phyloP scores from a whole-genome alignment of 2,113 vertebrate genomes.

The Microtus richardsoni region DNA sequence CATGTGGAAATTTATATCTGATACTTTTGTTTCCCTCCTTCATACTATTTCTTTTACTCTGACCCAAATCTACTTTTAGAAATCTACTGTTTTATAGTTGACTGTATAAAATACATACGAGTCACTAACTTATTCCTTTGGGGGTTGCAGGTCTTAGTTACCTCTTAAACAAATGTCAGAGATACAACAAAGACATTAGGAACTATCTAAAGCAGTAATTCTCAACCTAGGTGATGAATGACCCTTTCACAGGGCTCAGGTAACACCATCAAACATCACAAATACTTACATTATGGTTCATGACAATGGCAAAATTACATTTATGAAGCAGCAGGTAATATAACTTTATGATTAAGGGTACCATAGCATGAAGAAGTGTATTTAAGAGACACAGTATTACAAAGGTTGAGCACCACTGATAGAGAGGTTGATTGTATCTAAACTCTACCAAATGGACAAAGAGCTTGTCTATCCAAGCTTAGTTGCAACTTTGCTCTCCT shows the following conservation, averaged over 20 bases:
- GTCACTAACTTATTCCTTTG: background rate
- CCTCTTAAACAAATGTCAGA: background rate
- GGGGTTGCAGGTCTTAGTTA: background rate
- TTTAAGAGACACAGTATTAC: background rate
- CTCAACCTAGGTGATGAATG: background rate
- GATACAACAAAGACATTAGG: background rate
- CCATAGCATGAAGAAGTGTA: background rate
- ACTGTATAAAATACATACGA: background rate
- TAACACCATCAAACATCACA: background rate
- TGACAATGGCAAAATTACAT: background rate
- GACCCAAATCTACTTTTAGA: background rate
- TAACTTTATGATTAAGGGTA: background rate
- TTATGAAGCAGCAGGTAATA: background rate
- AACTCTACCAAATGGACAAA: background rate
- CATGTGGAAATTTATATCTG: background rate
- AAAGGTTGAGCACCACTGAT: background rate
- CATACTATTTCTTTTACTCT: background rate
- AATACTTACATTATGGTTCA: background rate
- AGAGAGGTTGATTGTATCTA: rapidly evolving
- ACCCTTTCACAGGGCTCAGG: no score
- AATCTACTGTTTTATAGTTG: background rate
- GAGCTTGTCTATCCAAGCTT: background rate
- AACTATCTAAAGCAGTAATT: background rate
- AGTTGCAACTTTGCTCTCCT: background rate
- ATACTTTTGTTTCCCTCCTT: background rate